phyloP scores from a whole-genome alignment of 2,113 vertebrate species.

The Brachyhypopomus occidentalis region DNA sequence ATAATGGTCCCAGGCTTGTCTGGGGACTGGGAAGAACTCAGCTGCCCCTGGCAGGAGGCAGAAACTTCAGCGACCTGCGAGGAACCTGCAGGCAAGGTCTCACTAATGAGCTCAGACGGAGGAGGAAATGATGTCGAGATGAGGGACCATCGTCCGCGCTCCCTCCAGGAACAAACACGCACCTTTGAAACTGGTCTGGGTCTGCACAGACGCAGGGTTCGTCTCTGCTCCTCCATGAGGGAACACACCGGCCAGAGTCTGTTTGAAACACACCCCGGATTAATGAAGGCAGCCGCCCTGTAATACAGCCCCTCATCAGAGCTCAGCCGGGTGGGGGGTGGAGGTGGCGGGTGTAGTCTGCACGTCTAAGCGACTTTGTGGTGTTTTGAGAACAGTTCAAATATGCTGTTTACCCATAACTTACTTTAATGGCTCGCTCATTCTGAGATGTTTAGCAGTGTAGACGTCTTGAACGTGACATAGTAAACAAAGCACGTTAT shows the following conservation, averaged over 20 bases:
- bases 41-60: slow-evolving; percentile 9
- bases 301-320: not conserved
- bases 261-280: not conserved
- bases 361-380: not conserved
- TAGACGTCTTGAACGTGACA: not conserved
- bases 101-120: slow-evolving; percentile 71
- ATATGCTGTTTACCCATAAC: not conserved
- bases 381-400: not conserved
- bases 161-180: slow-evolving; percentile 35
- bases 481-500: not conserved
- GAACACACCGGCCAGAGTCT: too few relatives aligned
- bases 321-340: not conserved
- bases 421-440: not conserved
- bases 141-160: slow-evolving; percentile 26
- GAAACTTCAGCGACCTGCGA: slow-evolving; percentile 61
- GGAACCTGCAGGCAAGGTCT: slow-evolving; percentile 67
- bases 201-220: not conserved
- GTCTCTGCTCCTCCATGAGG: not conserved
- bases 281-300: not conserved
- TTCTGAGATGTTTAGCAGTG: slow-evolving; percentile 15
- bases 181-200: slow-evolving; percentile 34
- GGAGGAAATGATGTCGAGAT: slow-evolving; percentile 67
- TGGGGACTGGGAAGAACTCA: slow-evolving; percentile 12
- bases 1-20: slow-evolving; percentile 47
- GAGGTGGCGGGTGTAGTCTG: not conserved